A percentile compares a stretch with the other conserved stretches of the same genome.
phyloP scores from a whole-genome alignment of 2,113 vertebrate genomes.

The Phalacrocorax aristotelis region DNA sequence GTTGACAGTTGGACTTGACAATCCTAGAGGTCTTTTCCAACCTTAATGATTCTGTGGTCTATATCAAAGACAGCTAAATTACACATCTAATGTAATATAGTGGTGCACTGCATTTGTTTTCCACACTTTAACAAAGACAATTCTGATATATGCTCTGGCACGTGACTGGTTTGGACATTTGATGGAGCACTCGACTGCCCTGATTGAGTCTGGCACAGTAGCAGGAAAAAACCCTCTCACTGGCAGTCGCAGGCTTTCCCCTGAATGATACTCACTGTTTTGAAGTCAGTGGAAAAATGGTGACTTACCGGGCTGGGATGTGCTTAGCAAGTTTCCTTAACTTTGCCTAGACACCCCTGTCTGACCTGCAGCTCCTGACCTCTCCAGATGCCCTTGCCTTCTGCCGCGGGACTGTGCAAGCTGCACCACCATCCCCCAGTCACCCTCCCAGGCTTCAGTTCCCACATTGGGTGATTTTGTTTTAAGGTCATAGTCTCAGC shows the following conservation, averaged over 20 bases:
- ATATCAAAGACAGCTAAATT: not conserved
- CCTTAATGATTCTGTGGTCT: not conserved
- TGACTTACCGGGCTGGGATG: not conserved
- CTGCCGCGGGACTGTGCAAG: not conserved
- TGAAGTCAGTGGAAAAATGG: not conserved
- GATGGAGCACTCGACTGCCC: not conserved
- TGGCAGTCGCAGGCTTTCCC: not conserved
- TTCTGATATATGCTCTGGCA: not conserved
- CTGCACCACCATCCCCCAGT: rapidly evolving
- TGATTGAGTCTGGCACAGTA: not conserved
- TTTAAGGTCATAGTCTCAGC: not conserved
- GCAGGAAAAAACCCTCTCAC: not conserved
- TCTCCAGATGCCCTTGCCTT: not conserved
- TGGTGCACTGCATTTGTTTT: not conserved
- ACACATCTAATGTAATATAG: not conserved
- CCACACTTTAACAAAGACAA: not conserved
- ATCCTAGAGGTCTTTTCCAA: too few relatives aligned
- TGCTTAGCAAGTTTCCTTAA: not conserved
- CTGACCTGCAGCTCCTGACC: rapidly evolving
- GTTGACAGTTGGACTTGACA: too few relatives aligned
- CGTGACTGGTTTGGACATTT: not conserved
- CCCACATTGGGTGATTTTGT: not conserved
- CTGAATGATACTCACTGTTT: not conserved
- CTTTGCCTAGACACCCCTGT: not conserved
- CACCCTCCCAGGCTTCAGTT: not conserved